Percentiles rank a stretch among this genome's conserved stretches.
phyloP scores from a whole-genome alignment of 2,113 vertebrate genomes.

The Neolamprologus longior region DNA sequence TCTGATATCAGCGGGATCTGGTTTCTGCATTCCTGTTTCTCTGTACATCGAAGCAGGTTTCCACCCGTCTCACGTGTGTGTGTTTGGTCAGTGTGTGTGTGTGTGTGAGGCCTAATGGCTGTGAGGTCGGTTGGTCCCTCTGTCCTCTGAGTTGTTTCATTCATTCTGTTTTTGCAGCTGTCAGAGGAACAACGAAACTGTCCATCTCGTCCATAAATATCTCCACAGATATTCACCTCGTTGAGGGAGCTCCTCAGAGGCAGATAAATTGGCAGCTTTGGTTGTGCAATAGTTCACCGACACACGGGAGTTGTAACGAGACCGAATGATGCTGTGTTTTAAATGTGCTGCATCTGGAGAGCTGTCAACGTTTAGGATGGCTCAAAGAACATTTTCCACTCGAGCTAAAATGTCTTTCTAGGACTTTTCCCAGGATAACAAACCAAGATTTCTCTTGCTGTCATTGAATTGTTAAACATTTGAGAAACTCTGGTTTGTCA shows the following conservation, averaged over 20 bases:
- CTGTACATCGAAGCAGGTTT: neutral
- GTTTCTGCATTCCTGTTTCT: conserved; percentile 3
- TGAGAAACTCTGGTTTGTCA: neutral
- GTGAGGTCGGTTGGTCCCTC: neutral
- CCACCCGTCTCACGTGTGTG: neutral
- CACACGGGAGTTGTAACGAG: neutral
- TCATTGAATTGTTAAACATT: neutral
- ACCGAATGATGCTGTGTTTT: neutral
- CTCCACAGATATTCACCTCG: neutral
- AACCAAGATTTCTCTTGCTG: neutral
- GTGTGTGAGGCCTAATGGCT: neutral
- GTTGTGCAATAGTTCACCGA: neutral
- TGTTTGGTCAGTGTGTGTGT: neutral
- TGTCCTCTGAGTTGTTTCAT: neutral
- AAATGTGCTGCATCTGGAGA: fast-evolving
- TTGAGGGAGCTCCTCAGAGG: neutral
- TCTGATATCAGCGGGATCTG: neutral
- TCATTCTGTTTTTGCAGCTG: conserved; percentile 22
- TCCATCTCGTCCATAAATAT: neutral
- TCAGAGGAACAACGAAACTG: neutral
- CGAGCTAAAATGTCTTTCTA: neutral
- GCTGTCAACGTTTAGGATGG: neutral
- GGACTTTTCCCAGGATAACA: neutral
- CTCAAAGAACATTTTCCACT: neutral
- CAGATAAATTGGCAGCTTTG: neutral